phyloP scores from a whole-genome alignment of 2,113 vertebrate species.

The Phoxinus phoxinus region DNA sequence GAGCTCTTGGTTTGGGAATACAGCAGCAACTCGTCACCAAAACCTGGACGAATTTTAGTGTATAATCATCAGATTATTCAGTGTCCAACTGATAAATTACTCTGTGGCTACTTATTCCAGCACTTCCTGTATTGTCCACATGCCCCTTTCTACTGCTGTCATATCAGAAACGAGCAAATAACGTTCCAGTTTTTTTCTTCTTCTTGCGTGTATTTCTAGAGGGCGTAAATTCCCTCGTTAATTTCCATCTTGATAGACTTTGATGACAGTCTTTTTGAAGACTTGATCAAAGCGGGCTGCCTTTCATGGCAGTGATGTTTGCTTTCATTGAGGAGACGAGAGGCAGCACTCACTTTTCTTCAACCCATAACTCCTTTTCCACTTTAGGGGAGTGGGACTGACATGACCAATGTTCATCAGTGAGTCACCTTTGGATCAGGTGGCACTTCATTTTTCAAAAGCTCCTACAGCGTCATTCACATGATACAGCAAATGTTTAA shows the following conservation, averaged over 20 bases:
- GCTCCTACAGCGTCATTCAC: not conserved
- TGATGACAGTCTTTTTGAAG: slow-evolving; percentile 64
- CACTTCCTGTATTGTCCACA: slow-evolving; percentile 22
- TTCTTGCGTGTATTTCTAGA: slow-evolving; percentile 61
- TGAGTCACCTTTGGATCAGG: not conserved
- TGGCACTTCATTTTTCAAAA: not conserved
- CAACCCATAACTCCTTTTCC: slow-evolving; percentile 8
- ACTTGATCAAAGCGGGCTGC: slow-evolving; percentile 59
- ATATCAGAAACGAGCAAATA: slow-evolving; percentile 71
- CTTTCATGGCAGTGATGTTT: slow-evolving; percentile 68
- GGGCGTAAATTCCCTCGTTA: slow-evolving; percentile 57
- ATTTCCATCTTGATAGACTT: slow-evolving; percentile 60
- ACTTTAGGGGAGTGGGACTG: not conserved
- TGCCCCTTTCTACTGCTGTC: slow-evolving; percentile 41
- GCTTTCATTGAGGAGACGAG: slow-evolving; percentile 66
- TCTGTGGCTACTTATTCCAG: not conserved
- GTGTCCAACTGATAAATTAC: not conserved
- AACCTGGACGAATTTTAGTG: not conserved
- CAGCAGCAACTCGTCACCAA: not conserved
- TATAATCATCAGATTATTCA: slow-evolving; percentile 14
- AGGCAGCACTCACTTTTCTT: slow-evolving; percentile 58
- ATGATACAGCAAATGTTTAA: not conserved
- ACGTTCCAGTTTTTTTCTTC: slow-evolving; percentile 58
- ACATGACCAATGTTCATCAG: not conserved
- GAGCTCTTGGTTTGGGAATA: slow-evolving; percentile 24